These are phyloP conservation scores for Monomorium pharaonis DNA, from an alignment of 1,140 invertebrate genomes.

Conservation along the genomic window DNA sequence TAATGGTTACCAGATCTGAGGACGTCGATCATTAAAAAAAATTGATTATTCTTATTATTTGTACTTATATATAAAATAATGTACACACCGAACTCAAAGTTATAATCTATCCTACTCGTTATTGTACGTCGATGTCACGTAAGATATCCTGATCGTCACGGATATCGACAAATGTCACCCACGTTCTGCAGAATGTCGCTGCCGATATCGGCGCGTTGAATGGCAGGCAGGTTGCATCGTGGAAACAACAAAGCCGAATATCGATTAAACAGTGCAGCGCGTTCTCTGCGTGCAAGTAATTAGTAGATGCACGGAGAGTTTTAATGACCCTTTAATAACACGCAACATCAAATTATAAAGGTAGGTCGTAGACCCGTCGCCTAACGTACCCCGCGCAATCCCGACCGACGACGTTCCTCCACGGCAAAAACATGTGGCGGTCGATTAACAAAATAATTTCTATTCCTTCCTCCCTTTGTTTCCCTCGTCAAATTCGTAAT, in stretches of 20 bases:
- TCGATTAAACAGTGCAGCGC: conserved; percentile 77
- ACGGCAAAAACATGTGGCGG: background rate
- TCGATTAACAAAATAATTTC: conserved; percentile 25
- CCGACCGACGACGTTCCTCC: background rate
- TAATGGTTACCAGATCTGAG: background rate
- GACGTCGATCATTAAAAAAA: background rate
- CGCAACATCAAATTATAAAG: conserved; percentile 79
- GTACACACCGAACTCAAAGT: background rate
- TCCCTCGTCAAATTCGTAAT: background rate
- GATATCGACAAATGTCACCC: conserved; percentile 24
- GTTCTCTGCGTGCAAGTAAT: conserved; percentile 78
- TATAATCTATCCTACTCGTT: background rate
- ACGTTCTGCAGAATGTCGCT: background rate
- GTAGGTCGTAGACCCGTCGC: conserved; percentile 70
- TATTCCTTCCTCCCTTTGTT: background rate
- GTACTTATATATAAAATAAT: background rate
- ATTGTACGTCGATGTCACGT: background rate
- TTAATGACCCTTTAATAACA: conserved; percentile 80
- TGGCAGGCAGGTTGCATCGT: conserved; percentile 56
- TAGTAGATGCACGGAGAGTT: conserved; percentile 80
- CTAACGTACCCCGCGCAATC: background rate
- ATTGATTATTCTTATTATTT: background rate
- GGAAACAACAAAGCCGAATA: conserved; percentile 76
- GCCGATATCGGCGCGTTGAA: conserved; percentile 54
- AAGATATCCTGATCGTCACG: background rate